These are phyloP conservation scores for Oreohelix idahoensis DNA, from an alignment of 1,140 invertebrate genomes.

Conservation along the genomic window DNA sequence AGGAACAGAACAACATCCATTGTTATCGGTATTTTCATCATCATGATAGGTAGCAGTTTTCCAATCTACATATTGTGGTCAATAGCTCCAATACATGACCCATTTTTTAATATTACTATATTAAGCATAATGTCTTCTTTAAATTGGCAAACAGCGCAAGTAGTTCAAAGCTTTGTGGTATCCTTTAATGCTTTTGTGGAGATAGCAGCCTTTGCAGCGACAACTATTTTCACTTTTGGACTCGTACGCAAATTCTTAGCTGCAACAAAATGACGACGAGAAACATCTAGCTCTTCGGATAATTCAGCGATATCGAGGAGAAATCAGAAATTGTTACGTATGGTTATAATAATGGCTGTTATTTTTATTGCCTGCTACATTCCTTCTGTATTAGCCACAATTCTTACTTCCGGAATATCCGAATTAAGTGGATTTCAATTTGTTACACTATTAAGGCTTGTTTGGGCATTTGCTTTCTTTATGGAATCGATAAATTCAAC, in stretches of 20 bases:
- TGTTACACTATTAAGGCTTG: too few relatives aligned
- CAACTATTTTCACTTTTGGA: background rate
- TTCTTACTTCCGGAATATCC: background rate
- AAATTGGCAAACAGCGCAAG: background rate
- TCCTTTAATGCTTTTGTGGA: background rate
- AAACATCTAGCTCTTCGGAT: background rate
- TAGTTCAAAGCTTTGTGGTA: background rate
- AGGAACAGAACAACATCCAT: background rate
- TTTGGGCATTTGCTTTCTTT: background rate
- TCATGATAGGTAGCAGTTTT: background rate
- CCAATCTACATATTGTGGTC: background rate
- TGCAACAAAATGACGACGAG: background rate
- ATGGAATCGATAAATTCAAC: background rate
- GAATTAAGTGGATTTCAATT: too few relatives aligned
- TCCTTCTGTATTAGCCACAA: background rate
- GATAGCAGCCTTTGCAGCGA: background rate
- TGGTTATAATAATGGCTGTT: background rate
- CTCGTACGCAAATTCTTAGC: background rate
- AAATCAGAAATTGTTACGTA: background rate
- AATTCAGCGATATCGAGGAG: background rate
- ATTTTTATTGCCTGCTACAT: background rate
- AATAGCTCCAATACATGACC: background rate
- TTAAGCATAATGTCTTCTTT: background rate
- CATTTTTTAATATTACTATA: background rate
- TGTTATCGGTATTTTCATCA: slow-evolving; percentile 1